These are phyloP conservation scores for Telmatherina bonti DNA, from an alignment of 2,797 vertebrate species.

Conservation along the genomic window DNA sequence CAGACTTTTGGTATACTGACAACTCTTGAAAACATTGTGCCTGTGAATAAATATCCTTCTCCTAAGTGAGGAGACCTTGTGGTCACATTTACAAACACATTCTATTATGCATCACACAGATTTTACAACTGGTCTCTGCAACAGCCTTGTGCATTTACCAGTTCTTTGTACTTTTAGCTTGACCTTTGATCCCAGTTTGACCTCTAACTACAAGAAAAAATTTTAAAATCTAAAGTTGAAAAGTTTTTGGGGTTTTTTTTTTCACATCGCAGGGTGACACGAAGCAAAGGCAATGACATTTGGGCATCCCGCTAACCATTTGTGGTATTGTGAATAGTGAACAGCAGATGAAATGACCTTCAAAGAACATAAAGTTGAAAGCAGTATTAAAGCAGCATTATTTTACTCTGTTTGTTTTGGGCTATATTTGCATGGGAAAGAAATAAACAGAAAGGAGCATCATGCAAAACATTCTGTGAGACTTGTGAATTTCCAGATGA, in stretches of 20 bases:
- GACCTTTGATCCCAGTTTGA: constrained; percentile 9
- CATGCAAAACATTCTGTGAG: neutral
- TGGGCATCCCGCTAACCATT: neutral
- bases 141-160: neutral
- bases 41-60: constrained; percentile 2
- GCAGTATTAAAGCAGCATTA: neutral
- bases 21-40: neutral
- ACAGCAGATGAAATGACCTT: neutral
- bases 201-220: neutral
- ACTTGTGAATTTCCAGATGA: neutral
- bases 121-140: neutral
- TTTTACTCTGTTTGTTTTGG: neutral
- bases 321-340: neutral
- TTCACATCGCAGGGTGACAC: neutral
- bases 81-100: neutral
- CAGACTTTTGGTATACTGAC: neutral
- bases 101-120: neutral
- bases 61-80: constrained; percentile 3
- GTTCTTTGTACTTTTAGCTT: neutral
- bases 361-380: neutral
- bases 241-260: neutral
- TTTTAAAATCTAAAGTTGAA: neutral
- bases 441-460: neutral
- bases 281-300: constrained; percentile 7
- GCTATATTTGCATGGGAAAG: neutral